These are phyloP conservation scores for Acleris cristana DNA, from an alignment of 2,888 invertebrate genomes.

Conservation along the genomic window DNA sequence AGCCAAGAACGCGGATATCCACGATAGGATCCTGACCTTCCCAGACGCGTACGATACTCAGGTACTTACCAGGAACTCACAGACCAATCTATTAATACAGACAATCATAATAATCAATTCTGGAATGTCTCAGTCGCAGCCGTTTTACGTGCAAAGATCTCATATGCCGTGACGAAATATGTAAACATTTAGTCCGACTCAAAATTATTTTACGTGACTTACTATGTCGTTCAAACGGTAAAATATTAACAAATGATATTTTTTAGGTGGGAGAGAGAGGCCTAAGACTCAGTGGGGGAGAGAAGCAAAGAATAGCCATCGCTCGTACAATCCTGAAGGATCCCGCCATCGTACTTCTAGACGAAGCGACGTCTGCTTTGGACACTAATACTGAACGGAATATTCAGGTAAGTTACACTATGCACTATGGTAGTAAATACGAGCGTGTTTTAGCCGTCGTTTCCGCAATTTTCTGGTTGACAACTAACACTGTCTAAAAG, in stretches of 20 bases:
- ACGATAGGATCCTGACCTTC: constrained; percentile 95
- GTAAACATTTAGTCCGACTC: too few species aligned
- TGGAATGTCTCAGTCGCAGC: too few species aligned
- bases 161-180: too few species aligned
- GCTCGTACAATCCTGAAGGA: constrained; percentile 97
- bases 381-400: constrained; percentile 98
- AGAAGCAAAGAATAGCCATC: constrained; percentile 98
- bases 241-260: background rate
- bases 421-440: background rate
- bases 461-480: too few species aligned
- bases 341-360: constrained; percentile 94
- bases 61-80: constrained; percentile 63
- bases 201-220: too few species aligned
- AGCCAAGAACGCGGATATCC: constrained; percentile 96
- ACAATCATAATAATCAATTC: too few species aligned
- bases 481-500: too few species aligned
- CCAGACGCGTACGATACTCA: constrained; percentile 94
- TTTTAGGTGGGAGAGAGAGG: constrained; percentile 96
- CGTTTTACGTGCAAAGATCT: background rate
- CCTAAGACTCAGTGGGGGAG: constrained; percentile 96
- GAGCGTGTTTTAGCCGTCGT: too few species aligned
- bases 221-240: too few species aligned
- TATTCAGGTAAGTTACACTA: constrained; percentile 85
- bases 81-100: too few species aligned
- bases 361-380: constrained; percentile 97